phyloP scores from a whole-genome alignment of 2,888 invertebrate genomes.

The Caradrina clavipalpis region DNA sequence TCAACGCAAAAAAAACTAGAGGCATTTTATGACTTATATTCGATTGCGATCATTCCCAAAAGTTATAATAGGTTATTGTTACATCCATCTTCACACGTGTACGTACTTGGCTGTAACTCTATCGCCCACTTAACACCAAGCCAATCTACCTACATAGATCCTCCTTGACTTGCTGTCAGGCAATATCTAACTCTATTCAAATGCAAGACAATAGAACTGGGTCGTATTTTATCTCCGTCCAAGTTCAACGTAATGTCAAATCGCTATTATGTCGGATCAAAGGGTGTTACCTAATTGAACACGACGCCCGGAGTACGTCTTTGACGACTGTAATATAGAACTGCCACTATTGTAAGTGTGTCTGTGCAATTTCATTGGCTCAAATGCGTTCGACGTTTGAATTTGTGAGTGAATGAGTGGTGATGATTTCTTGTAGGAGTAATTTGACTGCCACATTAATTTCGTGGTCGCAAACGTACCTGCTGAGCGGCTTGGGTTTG shows the following conservation, averaged over 20 bases:
- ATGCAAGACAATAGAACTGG: constrained; percentile 46
- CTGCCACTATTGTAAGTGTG: background rate
- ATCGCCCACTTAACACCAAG: background rate
- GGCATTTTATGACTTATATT: too few species aligned
- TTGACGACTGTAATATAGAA: constrained; percentile 9
- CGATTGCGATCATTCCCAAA: too few species aligned
- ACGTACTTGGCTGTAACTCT: background rate
- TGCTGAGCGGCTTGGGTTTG: too few species aligned
- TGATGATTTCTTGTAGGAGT: too few species aligned
- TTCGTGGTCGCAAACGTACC: too few species aligned
- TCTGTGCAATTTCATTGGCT: constrained; percentile 14
- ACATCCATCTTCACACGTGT: too few species aligned
- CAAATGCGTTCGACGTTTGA: constrained; percentile 1
- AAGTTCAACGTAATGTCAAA: constrained; percentile 52
- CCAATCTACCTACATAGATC: constrained; percentile 20
- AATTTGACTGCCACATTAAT: too few species aligned
- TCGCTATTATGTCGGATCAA: constrained; percentile 49
- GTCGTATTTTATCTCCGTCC: constrained; percentile 36
- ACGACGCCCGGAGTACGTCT: constrained; percentile 20
- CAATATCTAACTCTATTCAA: constrained; percentile 44
- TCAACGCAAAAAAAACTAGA: too few species aligned
- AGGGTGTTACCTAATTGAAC: constrained; percentile 42
- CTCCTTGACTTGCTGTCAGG: constrained; percentile 18
- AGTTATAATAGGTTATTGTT: too few species aligned
- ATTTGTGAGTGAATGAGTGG: too few species aligned